Evolutionary conservation across 2,888 invertebrate species (phyloP), one percentile per base, ranked within the genome.

Genomic region (Drosophila yooni): DNA sequence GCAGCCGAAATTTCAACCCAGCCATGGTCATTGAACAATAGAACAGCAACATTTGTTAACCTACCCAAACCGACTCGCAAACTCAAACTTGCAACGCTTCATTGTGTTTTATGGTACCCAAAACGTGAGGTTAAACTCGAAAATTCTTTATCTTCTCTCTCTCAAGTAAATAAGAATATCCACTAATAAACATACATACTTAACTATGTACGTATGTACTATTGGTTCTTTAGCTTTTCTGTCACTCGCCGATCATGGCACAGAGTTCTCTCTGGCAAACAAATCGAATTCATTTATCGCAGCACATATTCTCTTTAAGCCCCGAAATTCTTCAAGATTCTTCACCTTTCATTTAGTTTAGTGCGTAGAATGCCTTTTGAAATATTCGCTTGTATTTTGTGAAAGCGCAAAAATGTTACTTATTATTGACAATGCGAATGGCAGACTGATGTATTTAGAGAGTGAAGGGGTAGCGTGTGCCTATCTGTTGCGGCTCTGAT

Each of bases 41-140:
- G 89, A 76, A 77, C 87, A 76, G 62, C 69, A 82, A 87, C 76
- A 76, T 75, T 70, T 75, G 43, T 31, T 70, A 48, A 40, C 69
- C 64, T 59, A 43, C 36, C 53, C 52, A 60, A 38, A 46, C 66
- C 48, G 18, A 43, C 34, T 57, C 15, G 57, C 38, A 27, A 21
- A 31, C 48, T 33, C 38, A 31, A 38, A 27, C 79, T 72, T 65
- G 82, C 70, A 79, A 76, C 79, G 84, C 84, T 89, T 89, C 85
- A 85, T 85, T 85, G 85, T 85, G 80, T 89, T 85, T 83, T 89
- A 81, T 85, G 84, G 75, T 67, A 56, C 72, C 76, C 76, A 76
- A 86, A 85, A 85, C 85, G 85, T 85, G 85, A 85, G 84, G 85
- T 85, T 85, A 86, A 89, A 76, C 70, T 64, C 21, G 62, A 67